Evolutionary conservation across 2,113 vertebrate genomes (phyloP).

Genomic region (Theristicus caerulescens): DNA sequence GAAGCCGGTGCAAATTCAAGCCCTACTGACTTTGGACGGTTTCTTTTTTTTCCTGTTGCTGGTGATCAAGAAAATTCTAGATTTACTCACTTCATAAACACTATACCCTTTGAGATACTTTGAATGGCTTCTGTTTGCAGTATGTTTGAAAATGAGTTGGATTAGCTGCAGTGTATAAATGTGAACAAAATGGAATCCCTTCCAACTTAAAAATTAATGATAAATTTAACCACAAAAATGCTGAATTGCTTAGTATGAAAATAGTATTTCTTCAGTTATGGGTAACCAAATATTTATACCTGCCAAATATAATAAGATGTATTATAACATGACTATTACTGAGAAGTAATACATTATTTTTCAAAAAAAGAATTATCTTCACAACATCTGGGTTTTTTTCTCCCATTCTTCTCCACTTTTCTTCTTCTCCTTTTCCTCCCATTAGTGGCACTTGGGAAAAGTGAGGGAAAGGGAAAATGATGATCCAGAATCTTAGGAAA

Average conservation of each 20-base stretch:
- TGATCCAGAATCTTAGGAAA: neutral
- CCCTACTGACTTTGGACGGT: neutral
- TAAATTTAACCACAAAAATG: neutral
- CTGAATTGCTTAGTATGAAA: neutral
- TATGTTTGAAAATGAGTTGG: neutral
- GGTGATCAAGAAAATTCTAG: neutral
- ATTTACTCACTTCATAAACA: neutral
- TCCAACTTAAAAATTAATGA: neutral
- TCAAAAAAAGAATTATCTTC: neutral
- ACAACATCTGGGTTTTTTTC: neutral
- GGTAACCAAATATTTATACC: neutral
- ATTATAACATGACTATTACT: neutral
- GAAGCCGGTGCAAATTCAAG: neutral
- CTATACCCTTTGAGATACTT: neutral
- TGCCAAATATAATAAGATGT: neutral
- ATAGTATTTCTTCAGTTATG: neutral
- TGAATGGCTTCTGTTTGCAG: neutral
- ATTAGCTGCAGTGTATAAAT: neutral
- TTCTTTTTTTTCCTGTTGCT: neutral
- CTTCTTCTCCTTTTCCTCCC: fast-evolving
- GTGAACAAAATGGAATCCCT: neutral
- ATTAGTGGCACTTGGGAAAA: neutral
- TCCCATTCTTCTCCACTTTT: neutral
- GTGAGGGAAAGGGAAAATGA: neutral
- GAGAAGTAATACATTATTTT: neutral